Evolutionary conservation across 2,888 invertebrate genomes (phyloP), one percentile per base, ranked within the genome.

Genomic region (Cyrtodaria siliqua): DNA sequence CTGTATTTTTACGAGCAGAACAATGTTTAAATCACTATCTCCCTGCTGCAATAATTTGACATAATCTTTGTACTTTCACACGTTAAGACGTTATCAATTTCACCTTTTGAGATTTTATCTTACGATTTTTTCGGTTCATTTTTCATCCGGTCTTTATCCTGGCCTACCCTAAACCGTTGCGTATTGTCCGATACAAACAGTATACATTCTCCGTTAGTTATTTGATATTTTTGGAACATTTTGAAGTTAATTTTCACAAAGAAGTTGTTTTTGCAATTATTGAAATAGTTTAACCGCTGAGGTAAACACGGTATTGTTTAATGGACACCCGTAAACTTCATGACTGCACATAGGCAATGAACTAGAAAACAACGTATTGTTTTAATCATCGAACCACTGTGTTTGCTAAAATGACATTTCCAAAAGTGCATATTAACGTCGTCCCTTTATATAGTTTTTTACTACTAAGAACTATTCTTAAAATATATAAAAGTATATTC

Each of bases 1-100:
- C 24, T 3, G 57, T 57, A 20, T 62, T 18, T 49, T 38, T 63
- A 63, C 49, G 33, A 40, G 56, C 55, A 40, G 52, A 57, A 63
- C 49, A 62, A 50, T 53, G 49, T 64, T 72, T 64, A 53, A 66
- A 72, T 72, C 63, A 42, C 63, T 63, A 44, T 63, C 59, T 33
- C 38, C 56, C 62, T 47, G 50, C 67, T 73, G 57, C 52, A 62
- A 63, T n/a, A 56, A n/a, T 53, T 63, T 75, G 79, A 79, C 79
- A 75, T 66, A 42, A 52, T 60, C 40, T 57, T 76, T 66, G 76
- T 70, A 50, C 33, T 68, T 80, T 80, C 80, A 76, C 80, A 76
- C 80, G 66, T 70, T 57, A 42, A 47, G 8, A 27, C 42, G 63
- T 63, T 73, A 80, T 70, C 63, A 55, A 56, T 38, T 76, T 76